Conservation (phyloP, 2,888 invertebrate genomes). For the Linnaemya tessellans region DNA sequence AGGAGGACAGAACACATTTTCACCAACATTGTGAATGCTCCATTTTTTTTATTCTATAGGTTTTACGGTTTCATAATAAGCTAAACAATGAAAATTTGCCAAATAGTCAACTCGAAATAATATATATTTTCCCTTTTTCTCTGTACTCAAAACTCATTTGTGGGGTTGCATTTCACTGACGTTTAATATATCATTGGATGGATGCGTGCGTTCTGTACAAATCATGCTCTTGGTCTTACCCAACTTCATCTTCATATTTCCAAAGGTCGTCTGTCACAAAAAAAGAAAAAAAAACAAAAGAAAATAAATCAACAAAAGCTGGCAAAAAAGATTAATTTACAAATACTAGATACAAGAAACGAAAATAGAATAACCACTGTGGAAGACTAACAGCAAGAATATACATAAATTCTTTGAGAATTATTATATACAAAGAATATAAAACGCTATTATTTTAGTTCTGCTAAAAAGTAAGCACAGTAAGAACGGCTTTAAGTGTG, state of each 20-base stretch:
- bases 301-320: conserved; percentile 67
- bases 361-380: conserved; percentile 54
- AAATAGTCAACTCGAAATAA: conserved; percentile 26
- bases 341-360: conserved; percentile 52
- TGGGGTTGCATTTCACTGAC: conserved; percentile 25
- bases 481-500: conserved; percentile 49
- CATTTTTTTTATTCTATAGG: not conserved
- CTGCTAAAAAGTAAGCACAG: conserved; percentile 33
- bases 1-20: conserved; percentile 56
- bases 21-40: conserved; percentile 42
- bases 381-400: conserved; percentile 50
- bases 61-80: conserved; percentile 14
- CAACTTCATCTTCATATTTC: conserved; percentile 59
- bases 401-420: conserved; percentile 21
- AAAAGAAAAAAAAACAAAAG: conserved; percentile 64
- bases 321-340: conserved; percentile 62
- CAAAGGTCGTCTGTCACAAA: conserved; percentile 67
- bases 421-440: conserved; percentile 47
- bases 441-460: conserved; percentile 54
- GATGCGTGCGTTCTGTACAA: conserved; percentile 58
- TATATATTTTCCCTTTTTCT: conserved; percentile 40
- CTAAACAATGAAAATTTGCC: conserved; percentile 8
- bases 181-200: conserved; percentile 23
- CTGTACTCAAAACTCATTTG: conserved; percentile 27
- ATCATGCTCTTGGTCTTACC: conserved; percentile 53